Percentiles rank a stretch among this genome's conserved stretches.
Evolutionary conservation across 2,797 vertebrate genomes (phyloP).

Genomic region (Gymnothorax reevesii): DNA sequence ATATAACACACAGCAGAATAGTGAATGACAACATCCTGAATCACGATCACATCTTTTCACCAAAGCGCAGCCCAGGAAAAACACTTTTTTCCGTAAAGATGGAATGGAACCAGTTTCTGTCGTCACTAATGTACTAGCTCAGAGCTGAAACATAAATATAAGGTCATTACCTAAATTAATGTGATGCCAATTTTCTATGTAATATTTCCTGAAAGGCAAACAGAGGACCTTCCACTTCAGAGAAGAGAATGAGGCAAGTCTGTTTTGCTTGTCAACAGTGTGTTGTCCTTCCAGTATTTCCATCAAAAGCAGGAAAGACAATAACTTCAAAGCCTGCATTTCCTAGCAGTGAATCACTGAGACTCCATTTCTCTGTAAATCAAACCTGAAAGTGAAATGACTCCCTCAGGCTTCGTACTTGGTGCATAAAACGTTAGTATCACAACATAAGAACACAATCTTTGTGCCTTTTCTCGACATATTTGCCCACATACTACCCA

Average conservation of each 20-base stretch:
- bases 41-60: constrained; percentile 7
- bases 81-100: constrained; percentile 16
- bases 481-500: not conserved
- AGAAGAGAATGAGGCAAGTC: not conserved
- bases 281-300: not conserved
- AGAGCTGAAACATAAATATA: constrained; percentile 31
- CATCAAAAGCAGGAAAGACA: too few relatives aligned
- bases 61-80: constrained; percentile 24
- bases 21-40: not conserved
- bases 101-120: constrained; percentile 30
- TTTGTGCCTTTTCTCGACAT: not conserved
- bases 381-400: not conserved
- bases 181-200: constrained; percentile 10
- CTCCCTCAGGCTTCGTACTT: not conserved
- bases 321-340: not conserved
- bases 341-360: not conserved
- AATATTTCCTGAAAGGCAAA: constrained; percentile 11
- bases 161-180: constrained; percentile 21
- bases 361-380: not conserved
- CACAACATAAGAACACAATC: not conserved
- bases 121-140: constrained; percentile 18
- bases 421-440: not conserved
- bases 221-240: not conserved
- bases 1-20: not conserved
- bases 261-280: not conserved